Conservation (phyloP, 2,797 vertebrate genomes). For the Merluccius polli region DNA sequence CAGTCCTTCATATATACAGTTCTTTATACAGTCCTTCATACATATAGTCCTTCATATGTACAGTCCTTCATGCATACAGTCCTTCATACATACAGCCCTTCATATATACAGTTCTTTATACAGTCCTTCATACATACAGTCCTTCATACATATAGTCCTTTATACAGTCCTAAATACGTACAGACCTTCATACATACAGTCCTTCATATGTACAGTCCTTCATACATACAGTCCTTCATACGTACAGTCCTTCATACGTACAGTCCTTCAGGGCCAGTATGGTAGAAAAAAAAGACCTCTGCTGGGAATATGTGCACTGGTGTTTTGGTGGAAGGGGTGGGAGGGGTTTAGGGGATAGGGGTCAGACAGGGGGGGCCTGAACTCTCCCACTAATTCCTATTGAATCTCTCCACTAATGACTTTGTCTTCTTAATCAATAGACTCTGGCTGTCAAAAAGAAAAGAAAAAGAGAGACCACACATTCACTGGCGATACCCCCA, state of each 20-base stretch:
- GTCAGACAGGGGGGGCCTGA: conserved; percentile 50
- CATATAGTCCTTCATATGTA: too few species aligned
- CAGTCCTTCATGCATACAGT: too few species aligned
- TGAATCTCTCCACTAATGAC: conserved; percentile 71
- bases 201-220: neutral
- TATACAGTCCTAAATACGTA: neutral
- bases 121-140: too few species aligned
- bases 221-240: too few species aligned
- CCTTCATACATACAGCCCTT: too few species aligned
- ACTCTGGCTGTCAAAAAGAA: conserved; percentile 64
- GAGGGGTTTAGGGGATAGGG: conserved; percentile 13
- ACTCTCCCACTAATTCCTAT: conserved; percentile 41
- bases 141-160: too few species aligned
- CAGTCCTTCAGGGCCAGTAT: conserved; percentile 46
- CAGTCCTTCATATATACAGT: neutral
- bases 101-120: conserved; percentile 39
- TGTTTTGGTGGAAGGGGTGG: neutral
- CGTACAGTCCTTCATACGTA: neutral
- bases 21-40: neutral
- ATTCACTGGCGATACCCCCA: conserved; percentile 38
- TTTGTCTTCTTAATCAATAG: conserved; percentile 70
- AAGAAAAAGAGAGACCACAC: conserved; percentile 16
- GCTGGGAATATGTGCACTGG: conserved; percentile 36
- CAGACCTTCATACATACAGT: neutral
- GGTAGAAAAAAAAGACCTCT: conserved; percentile 66